Conservation (phyloP, 2,113 vertebrate species). For the Oryzias woworae region DNA sequence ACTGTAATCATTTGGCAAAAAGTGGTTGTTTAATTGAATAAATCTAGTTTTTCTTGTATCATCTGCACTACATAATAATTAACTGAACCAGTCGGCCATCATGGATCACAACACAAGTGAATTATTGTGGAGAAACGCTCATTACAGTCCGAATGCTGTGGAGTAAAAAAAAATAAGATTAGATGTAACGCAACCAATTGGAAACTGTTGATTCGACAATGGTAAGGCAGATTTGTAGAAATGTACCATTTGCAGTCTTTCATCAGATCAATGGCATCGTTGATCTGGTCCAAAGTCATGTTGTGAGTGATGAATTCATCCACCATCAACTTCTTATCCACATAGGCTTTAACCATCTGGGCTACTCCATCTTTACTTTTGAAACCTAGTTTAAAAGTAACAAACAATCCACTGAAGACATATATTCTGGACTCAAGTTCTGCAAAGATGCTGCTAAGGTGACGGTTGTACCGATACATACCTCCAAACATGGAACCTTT, state of each 20-base stretch:
- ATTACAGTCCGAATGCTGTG: conserved; percentile 86
- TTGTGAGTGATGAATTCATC: conserved; percentile 79
- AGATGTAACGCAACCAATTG: not conserved
- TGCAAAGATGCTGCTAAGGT: too few relatives aligned
- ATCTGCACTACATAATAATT: not conserved
- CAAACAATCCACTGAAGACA: too few relatives aligned
- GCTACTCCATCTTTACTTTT: conserved; percentile 76
- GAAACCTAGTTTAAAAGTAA: conserved; percentile 68
- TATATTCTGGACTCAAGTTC: too few relatives aligned
- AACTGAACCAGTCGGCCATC: not conserved
- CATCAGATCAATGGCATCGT: conserved; percentile 80
- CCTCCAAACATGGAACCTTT: conserved; percentile 79
- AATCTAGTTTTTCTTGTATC: not conserved
- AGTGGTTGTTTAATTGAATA: not conserved
- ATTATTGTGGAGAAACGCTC: conserved; percentile 69
- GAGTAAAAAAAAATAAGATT: conserved; percentile 23
- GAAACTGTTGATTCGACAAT: not conserved
- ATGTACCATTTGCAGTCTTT: conserved; percentile 75
- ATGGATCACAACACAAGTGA: not conserved
- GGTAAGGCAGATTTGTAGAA: not conserved
- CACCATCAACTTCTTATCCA: conserved; percentile 79
- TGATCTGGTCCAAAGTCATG: conserved; percentile 78
- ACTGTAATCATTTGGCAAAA: too few relatives aligned
- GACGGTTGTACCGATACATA: conserved; percentile 18
- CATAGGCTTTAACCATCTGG: conserved; percentile 76